Evolutionary conservation across 2,113 vertebrate genomes (phyloP).

Genomic region (Syngnathus typhle): DNA sequence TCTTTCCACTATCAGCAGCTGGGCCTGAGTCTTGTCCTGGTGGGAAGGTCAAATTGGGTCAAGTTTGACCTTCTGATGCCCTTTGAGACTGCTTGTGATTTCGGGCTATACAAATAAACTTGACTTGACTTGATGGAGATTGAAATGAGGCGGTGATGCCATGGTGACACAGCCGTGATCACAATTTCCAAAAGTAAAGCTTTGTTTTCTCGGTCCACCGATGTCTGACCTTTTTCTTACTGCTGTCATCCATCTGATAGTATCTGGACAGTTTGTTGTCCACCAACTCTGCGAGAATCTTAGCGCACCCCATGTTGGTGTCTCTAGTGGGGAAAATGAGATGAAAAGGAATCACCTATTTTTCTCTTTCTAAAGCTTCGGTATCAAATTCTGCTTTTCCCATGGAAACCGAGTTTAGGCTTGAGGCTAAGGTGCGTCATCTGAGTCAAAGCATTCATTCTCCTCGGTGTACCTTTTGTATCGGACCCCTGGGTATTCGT

Average conservation of each 20-base stretch:
- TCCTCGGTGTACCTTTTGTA: constrained; percentile 79
- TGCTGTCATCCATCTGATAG: constrained; percentile 81
- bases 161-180: background rate
- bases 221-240: constrained; percentile 81
- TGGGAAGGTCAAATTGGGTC: constrained; percentile 14
- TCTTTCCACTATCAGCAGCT: constrained; percentile 90
- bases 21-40: constrained; percentile 90
- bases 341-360: too few species aligned
- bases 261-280: constrained; percentile 81
- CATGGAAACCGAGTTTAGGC: constrained; percentile 2
- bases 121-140: too few species aligned
- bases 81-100: too few species aligned
- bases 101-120: too few species aligned
- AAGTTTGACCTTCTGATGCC: background rate
- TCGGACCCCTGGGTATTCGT: constrained; percentile 90
- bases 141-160: background rate
- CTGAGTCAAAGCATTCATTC: constrained; percentile 22
- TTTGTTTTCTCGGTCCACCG: constrained; percentile 30
- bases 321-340: constrained; percentile 62
- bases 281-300: constrained; percentile 82
- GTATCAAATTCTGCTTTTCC: constrained; percentile 10
- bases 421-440: constrained; percentile 13
- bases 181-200: constrained; percentile 5
- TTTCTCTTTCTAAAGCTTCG: background rate
- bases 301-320: constrained; percentile 76